Conservation (phyloP, 64 coral and sea anemone species). For the Stylophora pistillata region DNA sequence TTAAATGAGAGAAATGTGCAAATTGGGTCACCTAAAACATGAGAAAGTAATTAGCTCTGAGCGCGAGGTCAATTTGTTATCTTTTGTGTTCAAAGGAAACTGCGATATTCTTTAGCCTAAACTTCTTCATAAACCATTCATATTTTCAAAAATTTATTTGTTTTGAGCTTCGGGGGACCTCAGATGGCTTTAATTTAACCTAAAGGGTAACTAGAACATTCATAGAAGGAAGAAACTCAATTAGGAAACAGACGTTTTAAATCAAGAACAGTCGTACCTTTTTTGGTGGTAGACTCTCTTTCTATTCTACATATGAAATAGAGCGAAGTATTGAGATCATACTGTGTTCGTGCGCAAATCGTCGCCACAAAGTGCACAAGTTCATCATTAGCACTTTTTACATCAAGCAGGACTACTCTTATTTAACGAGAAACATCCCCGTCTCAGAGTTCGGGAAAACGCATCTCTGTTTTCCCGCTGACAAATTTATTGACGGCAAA, state of each 20-base stretch:
- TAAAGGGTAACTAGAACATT: no score
- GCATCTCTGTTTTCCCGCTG: not conserved
- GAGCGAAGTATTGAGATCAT: no score
- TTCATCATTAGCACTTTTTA: no score
- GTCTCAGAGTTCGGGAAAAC: not conserved
- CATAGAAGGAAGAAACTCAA: not conserved
- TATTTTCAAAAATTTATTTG: not conserved
- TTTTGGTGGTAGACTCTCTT: not conserved
- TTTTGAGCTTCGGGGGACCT: no score
- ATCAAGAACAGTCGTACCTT: not conserved
- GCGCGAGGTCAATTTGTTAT: not conserved
- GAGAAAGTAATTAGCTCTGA: not conserved
- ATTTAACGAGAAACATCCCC: not conserved
- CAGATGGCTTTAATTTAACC: no score
- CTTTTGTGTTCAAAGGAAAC: not conserved
- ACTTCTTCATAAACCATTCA: not conserved
- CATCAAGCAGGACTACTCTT: not conserved
- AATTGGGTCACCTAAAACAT: not conserved
- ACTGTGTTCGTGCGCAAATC: no score
- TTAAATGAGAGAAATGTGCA: slow-evolving; percentile 8
- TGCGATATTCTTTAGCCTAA: not conserved
- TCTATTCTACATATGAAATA: not conserved
- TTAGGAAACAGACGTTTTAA: slow-evolving; percentile 14
- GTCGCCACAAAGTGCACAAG: no score
- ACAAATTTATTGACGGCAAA: not conserved